Evolutionary conservation across 2,888 invertebrate species (phyloP).

Genomic region (Ceraclea dissimilis): DNA sequence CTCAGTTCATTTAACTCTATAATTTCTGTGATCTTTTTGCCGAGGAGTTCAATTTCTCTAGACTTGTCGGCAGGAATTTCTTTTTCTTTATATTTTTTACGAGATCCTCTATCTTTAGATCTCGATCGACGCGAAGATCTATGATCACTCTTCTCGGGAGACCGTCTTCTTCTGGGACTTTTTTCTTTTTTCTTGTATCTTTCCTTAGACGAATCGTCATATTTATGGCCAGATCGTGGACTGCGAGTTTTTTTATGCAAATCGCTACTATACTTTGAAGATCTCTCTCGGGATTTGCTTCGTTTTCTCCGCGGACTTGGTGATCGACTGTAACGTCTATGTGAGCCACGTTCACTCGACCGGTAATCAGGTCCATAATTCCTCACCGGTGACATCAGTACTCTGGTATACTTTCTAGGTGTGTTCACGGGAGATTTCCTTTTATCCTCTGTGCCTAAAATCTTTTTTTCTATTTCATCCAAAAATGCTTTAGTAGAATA

Average conservation of each 20-base stretch:
- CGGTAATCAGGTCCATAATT: not conserved
- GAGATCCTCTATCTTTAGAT: not conserved
- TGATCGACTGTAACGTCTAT: not conserved
- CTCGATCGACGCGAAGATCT: not conserved
- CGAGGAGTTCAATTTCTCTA: slow-evolving; percentile 1
- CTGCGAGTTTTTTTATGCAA: not conserved
- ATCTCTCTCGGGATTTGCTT: not conserved
- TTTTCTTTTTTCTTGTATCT: not conserved
- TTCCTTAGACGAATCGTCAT: not conserved
- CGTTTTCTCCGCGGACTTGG: not conserved
- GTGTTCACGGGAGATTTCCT: not conserved
- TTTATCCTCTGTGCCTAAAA: not conserved
- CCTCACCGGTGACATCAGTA: slow-evolving; percentile 9
- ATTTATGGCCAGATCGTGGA: not conserved
- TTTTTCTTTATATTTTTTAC: slow-evolving; percentile 1
- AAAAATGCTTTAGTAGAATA: no score
- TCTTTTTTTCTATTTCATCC: no score
- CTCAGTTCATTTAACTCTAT: slow-evolving; percentile 12
- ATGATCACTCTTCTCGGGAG: not conserved
- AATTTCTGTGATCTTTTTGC: slow-evolving; percentile 7
- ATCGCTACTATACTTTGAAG: not conserved
- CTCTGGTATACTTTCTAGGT: slow-evolving; percentile 4
- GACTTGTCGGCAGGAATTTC: not conserved
- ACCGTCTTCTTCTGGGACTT: not conserved
- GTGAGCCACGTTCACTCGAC: no score